Conservation (phyloP, 2,888 invertebrate species). For the Lycophotia porphyrea region DNA sequence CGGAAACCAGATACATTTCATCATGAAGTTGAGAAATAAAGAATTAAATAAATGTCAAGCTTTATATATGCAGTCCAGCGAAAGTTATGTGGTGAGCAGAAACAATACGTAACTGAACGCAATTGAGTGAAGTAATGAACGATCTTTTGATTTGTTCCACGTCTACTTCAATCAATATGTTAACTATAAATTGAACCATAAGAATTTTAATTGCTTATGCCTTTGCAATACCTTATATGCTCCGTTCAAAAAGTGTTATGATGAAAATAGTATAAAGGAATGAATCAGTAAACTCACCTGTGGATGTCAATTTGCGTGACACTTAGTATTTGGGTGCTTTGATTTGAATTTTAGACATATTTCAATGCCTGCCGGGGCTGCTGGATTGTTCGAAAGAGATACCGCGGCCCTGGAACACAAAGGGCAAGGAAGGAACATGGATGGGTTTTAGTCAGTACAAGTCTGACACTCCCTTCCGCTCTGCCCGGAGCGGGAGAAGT, state of each 20-base stretch:
- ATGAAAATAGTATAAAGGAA: background rate
- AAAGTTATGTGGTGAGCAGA: conserved; percentile 44
- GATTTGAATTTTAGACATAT: no score
- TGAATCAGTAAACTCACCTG: background rate
- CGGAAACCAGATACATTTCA: conserved; percentile 43
- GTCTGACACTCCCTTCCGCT: no score
- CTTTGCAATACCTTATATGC: background rate
- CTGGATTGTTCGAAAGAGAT: no score
- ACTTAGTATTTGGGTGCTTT: background rate
- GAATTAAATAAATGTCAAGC: conserved; percentile 26
- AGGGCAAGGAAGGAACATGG: no score
- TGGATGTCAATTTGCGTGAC: background rate
- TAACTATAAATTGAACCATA: conserved; percentile 1
- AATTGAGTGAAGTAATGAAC: conserved; percentile 27
- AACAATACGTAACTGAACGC: conserved; percentile 31
- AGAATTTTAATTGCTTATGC: background rate
- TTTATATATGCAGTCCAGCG: conserved; percentile 28
- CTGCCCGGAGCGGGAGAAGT: no score
- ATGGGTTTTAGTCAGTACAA: no score
- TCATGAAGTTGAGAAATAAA: conserved; percentile 32
- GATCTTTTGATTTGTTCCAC: conserved; percentile 12
- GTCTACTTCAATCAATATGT: conserved; percentile 5
- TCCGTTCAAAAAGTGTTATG: background rate
- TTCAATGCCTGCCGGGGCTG: no score
- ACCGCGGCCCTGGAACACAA: no score